Conservation (phyloP, 2,797 vertebrate species). For the Coccyzus lansbergi region DNA sequence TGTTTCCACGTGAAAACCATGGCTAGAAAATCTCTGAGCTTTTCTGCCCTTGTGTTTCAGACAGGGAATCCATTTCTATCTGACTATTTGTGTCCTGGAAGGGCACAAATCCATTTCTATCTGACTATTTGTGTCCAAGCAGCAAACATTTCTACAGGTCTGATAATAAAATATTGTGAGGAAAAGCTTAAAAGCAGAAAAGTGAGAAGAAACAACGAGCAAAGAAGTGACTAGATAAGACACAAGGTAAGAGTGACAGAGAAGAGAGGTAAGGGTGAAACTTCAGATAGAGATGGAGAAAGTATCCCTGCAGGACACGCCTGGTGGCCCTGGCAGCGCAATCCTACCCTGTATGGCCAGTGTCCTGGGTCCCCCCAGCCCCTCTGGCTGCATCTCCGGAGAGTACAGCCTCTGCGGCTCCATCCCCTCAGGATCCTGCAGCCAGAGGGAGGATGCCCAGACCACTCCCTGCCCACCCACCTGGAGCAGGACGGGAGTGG, state of each 20-base stretch:
- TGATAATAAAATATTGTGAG: not conserved
- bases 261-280: not conserved
- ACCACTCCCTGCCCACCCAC: not conserved
- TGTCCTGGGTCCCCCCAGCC: rapidly evolving
- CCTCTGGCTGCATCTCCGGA: not conserved
- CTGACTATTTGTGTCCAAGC: not conserved
- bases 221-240: not conserved
- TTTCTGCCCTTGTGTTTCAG: not conserved
- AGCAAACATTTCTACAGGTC: not conserved
- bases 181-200: not conserved
- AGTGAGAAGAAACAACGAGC: not conserved
- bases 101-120: too few relatives aligned
- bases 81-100: too few relatives aligned
- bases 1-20: not conserved
- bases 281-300: not conserved
- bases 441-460: not conserved
- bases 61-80: too few relatives aligned
- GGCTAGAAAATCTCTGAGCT: not conserved
- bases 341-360: not conserved
- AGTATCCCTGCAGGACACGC: not conserved
- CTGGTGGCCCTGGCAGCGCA: not conserved
- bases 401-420: rapidly evolving
- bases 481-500: not conserved
- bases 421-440: rapidly evolving
- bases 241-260: not conserved